Percentiles rank a stretch among this genome's conserved stretches.
phyloP scores from a whole-genome alignment of 1,140 invertebrate genomes.

The Nephila pilipes region DNA sequence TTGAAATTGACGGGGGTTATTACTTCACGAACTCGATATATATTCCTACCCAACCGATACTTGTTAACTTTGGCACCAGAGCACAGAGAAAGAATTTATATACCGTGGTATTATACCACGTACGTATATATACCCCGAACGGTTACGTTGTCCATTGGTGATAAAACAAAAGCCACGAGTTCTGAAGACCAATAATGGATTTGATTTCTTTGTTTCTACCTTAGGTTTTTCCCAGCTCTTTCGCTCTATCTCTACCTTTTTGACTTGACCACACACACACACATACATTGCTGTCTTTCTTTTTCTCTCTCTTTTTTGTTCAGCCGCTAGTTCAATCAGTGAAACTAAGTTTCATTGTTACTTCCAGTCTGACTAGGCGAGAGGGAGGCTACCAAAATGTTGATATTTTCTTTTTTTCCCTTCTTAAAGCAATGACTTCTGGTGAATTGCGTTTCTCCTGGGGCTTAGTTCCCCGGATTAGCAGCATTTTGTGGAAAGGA shows the following conservation, averaged over 20 bases:
- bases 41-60: constrained; percentile 58
- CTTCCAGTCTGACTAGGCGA: constrained; percentile 29
- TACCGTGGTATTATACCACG: constrained; percentile 65
- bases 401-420: constrained; percentile 49
- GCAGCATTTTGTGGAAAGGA: constrained; percentile 62
- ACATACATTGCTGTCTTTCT: constrained; percentile 54
- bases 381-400: background rate
- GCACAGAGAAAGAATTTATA: constrained; percentile 68
- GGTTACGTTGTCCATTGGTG: constrained; percentile 44
- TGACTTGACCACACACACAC: constrained; percentile 38
- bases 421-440: constrained; percentile 59
- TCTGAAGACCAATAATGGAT: constrained; percentile 66
- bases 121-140: constrained; percentile 36
- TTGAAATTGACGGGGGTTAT: constrained; percentile 75
- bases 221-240: constrained; percentile 7
- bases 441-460: constrained; percentile 66
- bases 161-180: constrained; percentile 66
- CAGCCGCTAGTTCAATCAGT: constrained; percentile 68
- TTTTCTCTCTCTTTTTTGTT: constrained; percentile 29
- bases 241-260: constrained; percentile 7
- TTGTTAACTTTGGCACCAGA: constrained; percentile 69
- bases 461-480: constrained; percentile 54
- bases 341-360: constrained; percentile 74
- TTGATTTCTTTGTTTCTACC: constrained; percentile 59
- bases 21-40: constrained; percentile 73